Percentiles rank a stretch among this genome's conserved stretches.
These are phyloP conservation scores for Pampusana beccarii DNA, from an alignment of 2,113 vertebrate genomes.

Conservation along the genomic window DNA sequence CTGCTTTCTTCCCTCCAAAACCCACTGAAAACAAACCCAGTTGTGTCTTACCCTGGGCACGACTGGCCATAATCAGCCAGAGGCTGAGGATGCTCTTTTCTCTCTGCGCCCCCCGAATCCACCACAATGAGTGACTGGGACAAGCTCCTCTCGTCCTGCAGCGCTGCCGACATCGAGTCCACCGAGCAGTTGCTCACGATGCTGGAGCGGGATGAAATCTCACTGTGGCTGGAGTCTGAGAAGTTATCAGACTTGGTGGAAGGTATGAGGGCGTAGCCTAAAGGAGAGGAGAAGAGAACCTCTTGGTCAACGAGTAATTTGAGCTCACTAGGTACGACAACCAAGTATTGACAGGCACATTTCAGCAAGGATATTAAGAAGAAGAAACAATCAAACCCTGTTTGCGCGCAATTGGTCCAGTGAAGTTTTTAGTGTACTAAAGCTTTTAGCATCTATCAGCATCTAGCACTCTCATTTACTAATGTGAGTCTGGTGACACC, in stretches of 20 bases:
- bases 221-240: conserved; percentile 93
- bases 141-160: conserved; percentile 80
- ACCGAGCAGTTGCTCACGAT: conserved; percentile 90
- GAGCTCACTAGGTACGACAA: fast-evolving
- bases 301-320: neutral
- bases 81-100: conserved; percentile 63
- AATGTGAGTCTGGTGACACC: neutral
- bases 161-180: conserved; percentile 84
- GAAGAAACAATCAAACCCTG: neutral
- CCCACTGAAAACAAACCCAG: neutral
- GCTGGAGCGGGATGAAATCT: conserved; percentile 95
- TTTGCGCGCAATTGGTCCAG: neutral
- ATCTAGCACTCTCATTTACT: neutral
- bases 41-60: conserved; percentile 78
- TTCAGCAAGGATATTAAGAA: neutral
- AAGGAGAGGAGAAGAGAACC: neutral
- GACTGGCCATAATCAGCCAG: conserved; percentile 76
- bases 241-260: conserved; percentile 86
- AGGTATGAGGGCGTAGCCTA: conserved; percentile 84
- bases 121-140: conserved; percentile 58
- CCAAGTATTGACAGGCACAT: neutral
- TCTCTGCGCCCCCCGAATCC: conserved; percentile 70
- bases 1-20: neutral
- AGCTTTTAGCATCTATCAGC: neutral
- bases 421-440: neutral